A percentile compares a stretch with the other conserved stretches of the same genome.
These are phyloP conservation scores for Poeciliopsis infans DNA, from an alignment of 2,797 vertebrate genomes.

Conservation along the genomic window DNA sequence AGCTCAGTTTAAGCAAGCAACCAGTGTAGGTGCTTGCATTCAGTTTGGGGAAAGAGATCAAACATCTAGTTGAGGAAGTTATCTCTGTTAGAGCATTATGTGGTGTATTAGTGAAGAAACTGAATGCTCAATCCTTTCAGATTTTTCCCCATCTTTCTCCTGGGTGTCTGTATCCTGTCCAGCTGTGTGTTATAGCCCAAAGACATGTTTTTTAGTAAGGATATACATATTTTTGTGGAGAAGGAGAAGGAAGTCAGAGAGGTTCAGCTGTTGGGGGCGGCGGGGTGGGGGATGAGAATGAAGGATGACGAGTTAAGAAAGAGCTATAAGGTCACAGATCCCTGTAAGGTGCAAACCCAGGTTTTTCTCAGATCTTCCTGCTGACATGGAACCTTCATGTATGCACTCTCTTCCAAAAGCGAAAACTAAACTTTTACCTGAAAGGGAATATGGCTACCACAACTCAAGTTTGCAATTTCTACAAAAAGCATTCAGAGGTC, in stretches of 20 bases:
- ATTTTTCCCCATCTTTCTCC: constrained; percentile 3
- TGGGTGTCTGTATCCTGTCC: constrained; percentile 46
- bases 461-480: constrained; percentile 58
- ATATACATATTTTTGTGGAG: constrained; percentile 44
- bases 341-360: constrained; percentile 10
- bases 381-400: constrained; percentile 39
- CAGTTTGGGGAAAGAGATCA: constrained; percentile 64
- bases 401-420: constrained; percentile 41
- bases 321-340: constrained; percentile 23
- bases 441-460: constrained; percentile 43
- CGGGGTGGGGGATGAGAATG: neutral
- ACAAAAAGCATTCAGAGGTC: constrained; percentile 72
- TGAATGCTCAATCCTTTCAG: constrained; percentile 38
- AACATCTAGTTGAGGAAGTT: constrained; percentile 40
- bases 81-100: constrained; percentile 49
- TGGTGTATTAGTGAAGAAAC: constrained; percentile 38
- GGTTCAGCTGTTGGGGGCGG: constrained; percentile 1
- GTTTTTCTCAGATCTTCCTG: constrained; percentile 53
- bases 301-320: constrained; percentile 7
- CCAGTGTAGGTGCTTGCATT: constrained; percentile 42
- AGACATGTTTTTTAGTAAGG: constrained; percentile 29
- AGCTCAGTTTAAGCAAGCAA: constrained; percentile 71
- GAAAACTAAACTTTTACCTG: constrained; percentile 68
- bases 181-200: constrained; percentile 47
- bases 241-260: constrained; percentile 28